Conservation (phyloP, 2,113 vertebrate species). For the Plestiodon gilberti region DNA sequence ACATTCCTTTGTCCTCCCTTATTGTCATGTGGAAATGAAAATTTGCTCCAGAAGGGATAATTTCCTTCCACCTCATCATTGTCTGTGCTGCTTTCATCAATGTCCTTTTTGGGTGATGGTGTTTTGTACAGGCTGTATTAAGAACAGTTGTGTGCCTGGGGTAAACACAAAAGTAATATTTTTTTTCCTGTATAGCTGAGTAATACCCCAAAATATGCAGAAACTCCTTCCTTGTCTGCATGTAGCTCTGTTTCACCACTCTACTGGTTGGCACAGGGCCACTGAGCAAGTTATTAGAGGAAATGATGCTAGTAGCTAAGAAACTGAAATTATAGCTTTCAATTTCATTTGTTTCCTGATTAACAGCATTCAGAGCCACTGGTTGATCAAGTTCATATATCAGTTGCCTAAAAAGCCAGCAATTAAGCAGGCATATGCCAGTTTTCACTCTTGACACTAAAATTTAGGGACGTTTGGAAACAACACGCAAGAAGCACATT, state of each 20-base stretch:
- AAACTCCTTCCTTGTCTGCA: not conserved
- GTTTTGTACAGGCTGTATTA: too few relatives aligned
- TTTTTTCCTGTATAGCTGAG: too few relatives aligned
- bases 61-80: not conserved
- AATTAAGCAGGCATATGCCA: not conserved
- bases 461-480: slow-evolving; percentile 12
- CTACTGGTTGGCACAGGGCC: not conserved
- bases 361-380: not conserved
- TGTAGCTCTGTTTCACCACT: not conserved
- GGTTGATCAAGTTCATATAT: not conserved
- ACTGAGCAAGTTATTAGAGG: not conserved
- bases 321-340: too few relatives aligned
- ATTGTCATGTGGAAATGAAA: too few relatives aligned
- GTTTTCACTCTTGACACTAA: not conserved
- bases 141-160: too few relatives aligned
- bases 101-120: too few relatives aligned
- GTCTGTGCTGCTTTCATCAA: too few relatives aligned
- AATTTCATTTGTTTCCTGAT: not conserved
- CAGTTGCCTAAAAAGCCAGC: not conserved
- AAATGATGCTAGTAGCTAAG: not conserved
- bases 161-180: too few relatives aligned
- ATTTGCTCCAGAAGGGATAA: not conserved
- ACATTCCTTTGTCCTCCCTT: not conserved
- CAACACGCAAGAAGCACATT: slow-evolving; percentile 44
- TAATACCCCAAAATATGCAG: not conserved